Percentiles rank a stretch among this genome's conserved stretches.
phyloP scores from a whole-genome alignment of 2,113 vertebrate species.

The Microtus pennsylvanicus region DNA sequence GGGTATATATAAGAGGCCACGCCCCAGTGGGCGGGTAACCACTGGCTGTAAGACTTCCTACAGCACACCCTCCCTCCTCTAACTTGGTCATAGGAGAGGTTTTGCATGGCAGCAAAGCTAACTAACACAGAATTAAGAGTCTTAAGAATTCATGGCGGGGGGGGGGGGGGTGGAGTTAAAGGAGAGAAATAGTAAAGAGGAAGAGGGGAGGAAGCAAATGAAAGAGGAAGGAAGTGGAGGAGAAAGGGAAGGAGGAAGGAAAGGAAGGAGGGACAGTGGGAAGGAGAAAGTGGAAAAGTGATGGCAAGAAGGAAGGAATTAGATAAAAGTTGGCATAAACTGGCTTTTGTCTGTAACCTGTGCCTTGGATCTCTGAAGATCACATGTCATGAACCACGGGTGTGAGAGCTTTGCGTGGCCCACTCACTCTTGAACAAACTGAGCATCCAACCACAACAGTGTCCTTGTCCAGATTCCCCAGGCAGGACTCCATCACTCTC shows the following conservation, averaged over 20 bases:
- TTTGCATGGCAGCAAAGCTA: neutral
- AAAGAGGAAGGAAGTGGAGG: neutral
- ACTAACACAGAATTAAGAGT: neutral
- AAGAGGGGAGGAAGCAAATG: neutral
- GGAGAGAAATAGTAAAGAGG: neutral
- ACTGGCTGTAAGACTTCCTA: no score
- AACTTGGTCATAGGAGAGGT: neutral
- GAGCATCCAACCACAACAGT: no score
- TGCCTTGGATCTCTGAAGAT: neutral
- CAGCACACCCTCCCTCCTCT: neutral
- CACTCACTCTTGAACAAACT: neutral
- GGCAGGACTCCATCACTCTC: neutral
- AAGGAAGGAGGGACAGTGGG: neutral
- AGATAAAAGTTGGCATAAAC: neutral
- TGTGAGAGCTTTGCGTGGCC: no score
- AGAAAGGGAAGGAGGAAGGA: neutral
- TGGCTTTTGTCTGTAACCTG: rapidly evolving
- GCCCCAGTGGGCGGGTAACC: no score
- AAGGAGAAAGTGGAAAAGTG: neutral
- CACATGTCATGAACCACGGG: neutral
- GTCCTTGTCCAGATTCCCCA: neutral
- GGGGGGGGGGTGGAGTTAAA: neutral
- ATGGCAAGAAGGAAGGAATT: neutral
- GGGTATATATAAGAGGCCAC: no score
- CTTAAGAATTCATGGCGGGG: neutral